These are phyloP conservation scores for Loris lydekkerianus DNA, from an alignment of 2,797 vertebrate species.

Conservation along the genomic window DNA sequence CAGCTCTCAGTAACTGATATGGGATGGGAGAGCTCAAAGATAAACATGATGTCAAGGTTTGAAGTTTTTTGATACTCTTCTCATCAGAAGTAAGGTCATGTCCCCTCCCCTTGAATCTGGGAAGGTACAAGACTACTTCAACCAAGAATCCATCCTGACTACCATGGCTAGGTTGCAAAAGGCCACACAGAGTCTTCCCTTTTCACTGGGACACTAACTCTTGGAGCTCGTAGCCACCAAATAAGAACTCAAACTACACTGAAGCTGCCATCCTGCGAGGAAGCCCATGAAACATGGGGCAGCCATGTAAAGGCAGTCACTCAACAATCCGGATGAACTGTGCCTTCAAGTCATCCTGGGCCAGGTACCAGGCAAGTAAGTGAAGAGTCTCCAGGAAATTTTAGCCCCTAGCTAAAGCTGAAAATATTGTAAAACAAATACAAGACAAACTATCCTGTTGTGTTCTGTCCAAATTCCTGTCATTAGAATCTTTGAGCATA, in stretches of 20 bases:
- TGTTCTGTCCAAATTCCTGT: not conserved
- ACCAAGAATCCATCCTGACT: not conserved
- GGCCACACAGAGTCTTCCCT: not conserved
- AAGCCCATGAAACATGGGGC: not conserved
- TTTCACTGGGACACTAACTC: slow-evolving; percentile 35
- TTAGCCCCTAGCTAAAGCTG: not conserved
- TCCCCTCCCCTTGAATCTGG: not conserved
- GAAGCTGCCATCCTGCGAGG: not conserved
- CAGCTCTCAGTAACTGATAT: not conserved
- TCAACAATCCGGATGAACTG: not conserved
- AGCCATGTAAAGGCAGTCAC: not conserved
- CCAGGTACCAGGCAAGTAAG: not conserved
- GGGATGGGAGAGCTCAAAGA: not conserved
- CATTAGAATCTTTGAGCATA: not conserved
- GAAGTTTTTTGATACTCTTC: not conserved
- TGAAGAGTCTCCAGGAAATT: not conserved
- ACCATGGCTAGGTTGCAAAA: slow-evolving; percentile 38
- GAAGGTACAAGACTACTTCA: not conserved
- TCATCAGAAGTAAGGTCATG: not conserved
- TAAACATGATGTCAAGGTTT: not conserved
- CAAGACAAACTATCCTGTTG: not conserved
- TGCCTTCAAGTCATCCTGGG: not conserved
- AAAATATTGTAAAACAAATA: not conserved
- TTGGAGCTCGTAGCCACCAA: not conserved
- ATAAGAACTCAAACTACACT: not conserved